Evolutionary conservation across 2,113 vertebrate genomes (phyloP).

Genomic region (Heteronetta atricapilla): DNA sequence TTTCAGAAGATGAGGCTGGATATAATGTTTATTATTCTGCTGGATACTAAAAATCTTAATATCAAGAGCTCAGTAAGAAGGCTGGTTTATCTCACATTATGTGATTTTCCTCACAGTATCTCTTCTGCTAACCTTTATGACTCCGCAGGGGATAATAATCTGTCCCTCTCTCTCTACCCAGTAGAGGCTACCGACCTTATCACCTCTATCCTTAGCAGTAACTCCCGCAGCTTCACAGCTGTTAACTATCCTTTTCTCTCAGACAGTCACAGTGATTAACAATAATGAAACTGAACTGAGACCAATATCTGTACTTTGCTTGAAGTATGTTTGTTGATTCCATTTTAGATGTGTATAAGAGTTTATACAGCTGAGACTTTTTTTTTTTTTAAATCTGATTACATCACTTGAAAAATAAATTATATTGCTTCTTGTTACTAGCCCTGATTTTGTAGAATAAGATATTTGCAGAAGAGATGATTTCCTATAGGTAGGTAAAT

Average conservation of each 20-base stretch:
- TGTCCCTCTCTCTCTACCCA: background rate
- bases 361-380: background rate
- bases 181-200: background rate
- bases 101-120: background rate
- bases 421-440: background rate
- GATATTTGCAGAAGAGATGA: background rate
- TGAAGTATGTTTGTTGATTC: background rate
- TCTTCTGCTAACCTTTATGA: background rate
- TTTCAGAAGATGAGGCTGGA: background rate
- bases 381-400: background rate
- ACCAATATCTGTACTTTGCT: background rate
- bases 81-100: background rate
- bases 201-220: background rate
- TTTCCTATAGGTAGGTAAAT: background rate
- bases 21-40: background rate
- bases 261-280: background rate
- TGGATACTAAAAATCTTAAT: background rate
- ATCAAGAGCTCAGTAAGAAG: background rate
- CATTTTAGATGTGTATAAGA: background rate
- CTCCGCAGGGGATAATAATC: background rate
- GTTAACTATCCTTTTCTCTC: background rate
- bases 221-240: background rate
- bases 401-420: background rate
- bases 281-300: background rate
- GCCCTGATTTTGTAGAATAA: background rate